phyloP scores from a whole-genome alignment of 2,888 invertebrate genomes.

The Mythimna lalbum region DNA sequence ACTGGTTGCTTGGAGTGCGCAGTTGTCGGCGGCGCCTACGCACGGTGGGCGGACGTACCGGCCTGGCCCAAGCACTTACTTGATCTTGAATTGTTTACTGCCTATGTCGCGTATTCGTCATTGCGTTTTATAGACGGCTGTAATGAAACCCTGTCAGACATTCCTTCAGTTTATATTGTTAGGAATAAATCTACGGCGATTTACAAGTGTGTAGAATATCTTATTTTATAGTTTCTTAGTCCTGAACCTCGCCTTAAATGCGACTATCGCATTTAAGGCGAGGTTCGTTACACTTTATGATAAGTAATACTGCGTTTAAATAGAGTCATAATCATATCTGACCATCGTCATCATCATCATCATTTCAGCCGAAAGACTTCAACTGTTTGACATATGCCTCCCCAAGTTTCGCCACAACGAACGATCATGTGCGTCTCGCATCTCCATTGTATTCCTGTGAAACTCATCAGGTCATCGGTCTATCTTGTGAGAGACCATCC shows the following conservation, averaged over 20 bases:
- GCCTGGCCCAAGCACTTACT: conserved; percentile 61
- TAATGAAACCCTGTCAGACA: conserved; percentile 29
- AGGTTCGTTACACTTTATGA: neutral
- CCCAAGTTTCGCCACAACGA: no score
- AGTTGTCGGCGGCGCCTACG: conserved; percentile 60
- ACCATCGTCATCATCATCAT: no score
- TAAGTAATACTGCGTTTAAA: neutral
- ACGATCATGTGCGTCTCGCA: no score
- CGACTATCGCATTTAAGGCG: no score
- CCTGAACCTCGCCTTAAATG: no score
- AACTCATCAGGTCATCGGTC: no score
- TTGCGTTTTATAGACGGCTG: conserved; percentile 35
- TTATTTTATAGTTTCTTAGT: neutral
- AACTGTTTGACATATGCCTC: no score
- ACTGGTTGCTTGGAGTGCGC: conserved; percentile 56
- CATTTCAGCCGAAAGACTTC: no score
- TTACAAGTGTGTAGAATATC: neutral
- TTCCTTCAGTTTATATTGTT: conserved; percentile 15
- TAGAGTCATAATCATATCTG: no score
- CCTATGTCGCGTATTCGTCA: conserved; percentile 53
- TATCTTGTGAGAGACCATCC: no score
- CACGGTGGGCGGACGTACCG: conserved; percentile 71
- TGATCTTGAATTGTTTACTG: conserved; percentile 67
- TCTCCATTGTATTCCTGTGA: no score
- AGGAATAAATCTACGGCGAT: conserved; percentile 13